Conservation (phyloP, 2,797 vertebrate species). For the Atherinosoma microstoma region DNA sequence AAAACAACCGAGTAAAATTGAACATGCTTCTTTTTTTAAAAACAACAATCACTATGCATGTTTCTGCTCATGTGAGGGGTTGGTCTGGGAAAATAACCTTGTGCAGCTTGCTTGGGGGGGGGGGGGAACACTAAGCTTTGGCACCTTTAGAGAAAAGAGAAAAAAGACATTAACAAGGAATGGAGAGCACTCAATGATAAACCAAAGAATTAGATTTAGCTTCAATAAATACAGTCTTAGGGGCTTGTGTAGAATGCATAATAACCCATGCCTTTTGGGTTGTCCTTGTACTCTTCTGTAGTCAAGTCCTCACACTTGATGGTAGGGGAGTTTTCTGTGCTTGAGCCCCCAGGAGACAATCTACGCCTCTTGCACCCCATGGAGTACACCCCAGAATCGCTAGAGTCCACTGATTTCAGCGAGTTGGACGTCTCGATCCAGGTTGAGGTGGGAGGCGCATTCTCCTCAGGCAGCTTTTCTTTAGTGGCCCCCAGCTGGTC, state of each 20-base stretch:
- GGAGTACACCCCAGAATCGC: conserved; percentile 92
- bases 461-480: conserved; percentile 96
- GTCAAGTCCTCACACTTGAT: conserved; percentile 98
- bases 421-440: conserved; percentile 96
- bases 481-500: conserved; percentile 89
- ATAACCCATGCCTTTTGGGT: conserved; percentile 97
- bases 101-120: conserved; percentile 84
- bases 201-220: conserved; percentile 71
- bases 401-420: conserved; percentile 95
- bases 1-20: conserved; percentile 70
- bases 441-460: conserved; percentile 73
- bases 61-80: conserved; percentile 78
- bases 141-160: conserved; percentile 93
- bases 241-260: conserved; percentile 97
- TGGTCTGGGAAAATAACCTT: conserved; percentile 80
- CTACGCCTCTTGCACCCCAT: conserved; percentile 95
- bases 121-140: conserved; percentile 88
- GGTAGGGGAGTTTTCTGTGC: conserved; percentile 95
- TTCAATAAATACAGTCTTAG: conserved; percentile 85
- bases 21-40: conserved; percentile 77
- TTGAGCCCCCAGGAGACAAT: conserved; percentile 94
- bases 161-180: conserved; percentile 84
- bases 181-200: conserved; percentile 69
- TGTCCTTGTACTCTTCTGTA: conserved; percentile 96
- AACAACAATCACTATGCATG: conserved; percentile 81